These are phyloP conservation scores for Stomatorhinus ivindoensis DNA, from an alignment of 2,113 vertebrate genomes.

Conservation along the genomic window DNA sequence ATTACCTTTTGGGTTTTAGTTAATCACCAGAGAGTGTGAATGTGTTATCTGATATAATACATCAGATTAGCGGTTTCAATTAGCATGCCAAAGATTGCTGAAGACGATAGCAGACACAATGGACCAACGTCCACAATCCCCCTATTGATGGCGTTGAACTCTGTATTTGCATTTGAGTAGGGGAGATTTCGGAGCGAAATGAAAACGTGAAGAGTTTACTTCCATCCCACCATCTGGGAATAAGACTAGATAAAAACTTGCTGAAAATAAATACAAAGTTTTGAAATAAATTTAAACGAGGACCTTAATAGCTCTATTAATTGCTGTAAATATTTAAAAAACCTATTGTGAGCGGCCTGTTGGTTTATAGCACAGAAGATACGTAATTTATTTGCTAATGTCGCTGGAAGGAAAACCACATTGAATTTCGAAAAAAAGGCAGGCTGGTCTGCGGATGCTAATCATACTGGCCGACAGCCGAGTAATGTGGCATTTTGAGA, in stretches of 20 bases:
- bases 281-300: not conserved
- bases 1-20: slow-evolving; percentile 47
- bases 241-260: slow-evolving; percentile 39
- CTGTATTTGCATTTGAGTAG: slow-evolving; percentile 58
- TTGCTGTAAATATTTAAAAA: not conserved
- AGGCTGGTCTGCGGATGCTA: not conserved
- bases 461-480: not conserved
- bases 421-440: not conserved
- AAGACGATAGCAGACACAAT: slow-evolving; percentile 46
- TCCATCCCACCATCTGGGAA: slow-evolving; percentile 49
- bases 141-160: slow-evolving; percentile 47
- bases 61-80: slow-evolving; percentile 62
- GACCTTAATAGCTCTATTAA: not conserved
- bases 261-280: not conserved
- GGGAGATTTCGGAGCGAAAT: slow-evolving; percentile 53
- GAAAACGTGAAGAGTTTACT: slow-evolving; percentile 42
- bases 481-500: not conserved
- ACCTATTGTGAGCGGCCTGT: not conserved
- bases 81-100: slow-evolving; percentile 54
- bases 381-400: slow-evolving; percentile 3
- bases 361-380: not conserved
- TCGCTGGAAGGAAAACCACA: slow-evolving; percentile 9
- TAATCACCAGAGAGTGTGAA: slow-evolving; percentile 54
- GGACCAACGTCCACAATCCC: slow-evolving; percentile 51
- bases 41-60: slow-evolving; percentile 58